A percentile compares a stretch with the other conserved stretches of the same genome.
Conservation (phyloP, 2,113 vertebrate species). For the Ceyx cyanopectus region DNA sequence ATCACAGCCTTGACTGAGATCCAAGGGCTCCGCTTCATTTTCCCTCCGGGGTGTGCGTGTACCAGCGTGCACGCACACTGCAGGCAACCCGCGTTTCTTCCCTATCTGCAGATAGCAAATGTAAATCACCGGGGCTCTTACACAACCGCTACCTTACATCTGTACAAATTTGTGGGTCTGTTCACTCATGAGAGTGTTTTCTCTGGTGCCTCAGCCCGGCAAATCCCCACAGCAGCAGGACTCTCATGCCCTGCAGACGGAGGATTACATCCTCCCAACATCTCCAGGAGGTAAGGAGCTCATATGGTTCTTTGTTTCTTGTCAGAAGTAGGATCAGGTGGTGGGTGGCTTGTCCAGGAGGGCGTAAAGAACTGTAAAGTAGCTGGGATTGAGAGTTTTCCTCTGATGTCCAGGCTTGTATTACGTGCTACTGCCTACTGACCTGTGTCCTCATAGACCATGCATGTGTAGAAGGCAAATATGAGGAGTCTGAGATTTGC, state of each 20-base stretch:
- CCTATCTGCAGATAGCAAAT: background rate
- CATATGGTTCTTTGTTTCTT: accelerated
- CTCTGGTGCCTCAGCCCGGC: background rate
- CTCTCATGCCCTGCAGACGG: accelerated
- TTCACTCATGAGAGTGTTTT: background rate
- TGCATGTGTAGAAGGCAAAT: accelerated
- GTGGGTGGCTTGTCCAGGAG: background rate
- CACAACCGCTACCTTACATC: background rate
- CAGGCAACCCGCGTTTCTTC: background rate
- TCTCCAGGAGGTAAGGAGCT: conserved; percentile 13
- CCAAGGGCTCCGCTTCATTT: conserved; percentile 14
- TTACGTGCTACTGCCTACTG: accelerated
- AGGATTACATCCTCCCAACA: background rate
- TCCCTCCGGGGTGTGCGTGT: background rate
- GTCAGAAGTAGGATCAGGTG: background rate
- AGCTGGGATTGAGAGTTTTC: background rate
- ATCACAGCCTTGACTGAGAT: conserved; percentile 54
- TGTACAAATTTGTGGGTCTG: background rate
- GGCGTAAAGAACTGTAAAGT: background rate
- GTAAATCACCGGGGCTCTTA: background rate
- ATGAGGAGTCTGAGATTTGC: background rate
- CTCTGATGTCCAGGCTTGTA: accelerated
- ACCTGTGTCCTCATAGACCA: background rate
- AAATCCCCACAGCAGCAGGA: background rate
- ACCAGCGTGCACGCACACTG: background rate